Conservation (phyloP, 2,797 vertebrate species). For the Rhinogobio ventralis region DNA sequence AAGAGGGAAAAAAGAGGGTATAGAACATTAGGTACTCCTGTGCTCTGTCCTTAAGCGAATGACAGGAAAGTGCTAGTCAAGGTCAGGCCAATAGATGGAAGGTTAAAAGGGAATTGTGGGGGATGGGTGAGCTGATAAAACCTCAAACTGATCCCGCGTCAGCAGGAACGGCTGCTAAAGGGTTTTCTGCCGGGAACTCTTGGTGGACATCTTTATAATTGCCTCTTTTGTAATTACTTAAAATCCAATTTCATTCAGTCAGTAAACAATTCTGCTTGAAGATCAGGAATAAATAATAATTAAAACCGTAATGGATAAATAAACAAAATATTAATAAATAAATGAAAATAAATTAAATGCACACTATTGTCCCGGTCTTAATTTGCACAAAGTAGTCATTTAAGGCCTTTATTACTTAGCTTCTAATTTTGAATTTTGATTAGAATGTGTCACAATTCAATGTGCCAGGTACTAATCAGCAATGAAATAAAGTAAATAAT, state of each 20-base stretch:
- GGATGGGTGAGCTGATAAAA: slow-evolving; percentile 46
- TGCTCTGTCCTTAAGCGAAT: slow-evolving; percentile 45
- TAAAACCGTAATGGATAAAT: slow-evolving; percentile 32
- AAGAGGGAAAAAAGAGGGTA: slow-evolving; percentile 14
- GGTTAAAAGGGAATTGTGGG: slow-evolving; percentile 51
- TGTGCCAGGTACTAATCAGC: slow-evolving; percentile 39
- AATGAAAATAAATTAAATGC: slow-evolving; percentile 51
- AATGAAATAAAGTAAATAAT: slow-evolving; percentile 32
- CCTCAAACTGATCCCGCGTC: slow-evolving; percentile 21
- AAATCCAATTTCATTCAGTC: slow-evolving; percentile 60
- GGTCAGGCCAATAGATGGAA: slow-evolving; percentile 57
- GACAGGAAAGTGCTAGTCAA: slow-evolving; percentile 48
- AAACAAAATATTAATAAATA: slow-evolving; percentile 57
- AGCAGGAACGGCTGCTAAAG: slow-evolving; percentile 15
- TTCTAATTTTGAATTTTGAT: slow-evolving; percentile 49
- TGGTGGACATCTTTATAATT: slow-evolving; percentile 43
- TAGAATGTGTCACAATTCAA: slow-evolving; percentile 32
- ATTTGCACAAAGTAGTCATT: slow-evolving; percentile 56
- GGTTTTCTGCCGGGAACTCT: slow-evolving; percentile 29
- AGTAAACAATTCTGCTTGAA: slow-evolving; percentile 55
- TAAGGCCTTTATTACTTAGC: slow-evolving; percentile 47
- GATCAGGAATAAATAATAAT: slow-evolving; percentile 40
- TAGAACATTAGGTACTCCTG: slow-evolving; percentile 35
- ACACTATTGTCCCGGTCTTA: slow-evolving; percentile 48
- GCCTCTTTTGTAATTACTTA: slow-evolving; percentile 48